Percentiles rank a stretch among this genome's conserved stretches.
phyloP scores from a whole-genome alignment of 2,113 vertebrate species.

The Corythoichthys haematopterus region DNA sequence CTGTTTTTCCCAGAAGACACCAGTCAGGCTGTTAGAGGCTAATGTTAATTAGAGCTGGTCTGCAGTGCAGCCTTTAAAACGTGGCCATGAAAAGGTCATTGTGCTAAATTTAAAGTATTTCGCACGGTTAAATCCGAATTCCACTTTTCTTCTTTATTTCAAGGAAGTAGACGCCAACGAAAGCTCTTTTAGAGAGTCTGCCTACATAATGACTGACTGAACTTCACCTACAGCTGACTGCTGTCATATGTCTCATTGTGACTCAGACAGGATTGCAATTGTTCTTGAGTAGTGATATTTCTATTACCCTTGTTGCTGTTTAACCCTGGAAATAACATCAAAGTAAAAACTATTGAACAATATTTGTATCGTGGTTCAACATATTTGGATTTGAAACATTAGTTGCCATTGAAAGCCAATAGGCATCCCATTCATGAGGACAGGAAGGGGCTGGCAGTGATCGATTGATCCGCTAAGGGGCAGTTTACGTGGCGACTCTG shows the following conservation, averaged over 20 bases:
- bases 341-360: too few species aligned
- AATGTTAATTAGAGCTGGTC: constrained; percentile 72
- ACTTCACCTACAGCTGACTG: neutral
- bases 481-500: too few species aligned
- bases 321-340: too few species aligned
- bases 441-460: too few species aligned
- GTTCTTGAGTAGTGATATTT: neutral
- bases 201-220: constrained; percentile 8
- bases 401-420: too few species aligned
- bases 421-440: too few species aligned
- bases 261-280: constrained; percentile 10
- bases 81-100: constrained; percentile 64
- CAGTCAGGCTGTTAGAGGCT: constrained; percentile 60
- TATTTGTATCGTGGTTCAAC: too few species aligned
- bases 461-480: too few species aligned
- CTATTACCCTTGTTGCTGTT: neutral
- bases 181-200: constrained; percentile 17
- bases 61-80: constrained; percentile 60
- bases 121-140: constrained; percentile 43
- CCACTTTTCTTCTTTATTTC: constrained; percentile 8
- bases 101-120: constrained; percentile 63
- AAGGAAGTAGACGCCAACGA: constrained; percentile 35
- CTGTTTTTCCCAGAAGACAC: constrained; percentile 55
- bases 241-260: neutral
- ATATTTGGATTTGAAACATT: too few species aligned